Evolutionary conservation across 2,113 vertebrate genomes (phyloP).

Genomic region (Chloebia gouldiae): DNA sequence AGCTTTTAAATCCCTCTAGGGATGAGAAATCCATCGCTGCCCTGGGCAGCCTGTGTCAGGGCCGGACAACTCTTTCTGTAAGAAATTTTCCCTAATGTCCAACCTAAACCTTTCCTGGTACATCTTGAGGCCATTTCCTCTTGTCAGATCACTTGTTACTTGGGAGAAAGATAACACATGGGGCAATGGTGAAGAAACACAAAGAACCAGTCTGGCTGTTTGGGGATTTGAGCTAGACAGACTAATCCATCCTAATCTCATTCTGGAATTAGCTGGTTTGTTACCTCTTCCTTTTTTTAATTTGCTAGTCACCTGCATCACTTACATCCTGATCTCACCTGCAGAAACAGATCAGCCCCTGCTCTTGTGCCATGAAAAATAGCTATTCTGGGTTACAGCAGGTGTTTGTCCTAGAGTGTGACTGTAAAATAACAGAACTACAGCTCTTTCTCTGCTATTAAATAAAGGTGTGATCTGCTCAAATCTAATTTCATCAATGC

Average conservation of each 20-base stretch:
- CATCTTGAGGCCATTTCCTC: background rate
- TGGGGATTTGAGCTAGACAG: background rate
- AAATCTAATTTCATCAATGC: background rate
- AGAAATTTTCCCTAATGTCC: background rate
- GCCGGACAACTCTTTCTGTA: background rate
- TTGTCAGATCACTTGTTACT: background rate
- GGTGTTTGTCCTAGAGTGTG: background rate
- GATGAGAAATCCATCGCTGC: background rate
- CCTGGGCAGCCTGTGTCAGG: background rate
- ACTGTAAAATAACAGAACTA: background rate
- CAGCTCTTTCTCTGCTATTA: background rate
- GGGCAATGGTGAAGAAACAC: background rate
- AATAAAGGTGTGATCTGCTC: background rate
- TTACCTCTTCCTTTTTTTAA: constrained; percentile 29
- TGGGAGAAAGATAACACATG: background rate
- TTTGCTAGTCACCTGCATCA: background rate
- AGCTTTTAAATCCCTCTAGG: background rate
- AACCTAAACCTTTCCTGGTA: background rate
- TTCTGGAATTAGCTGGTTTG: background rate
- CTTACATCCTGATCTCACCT: background rate
- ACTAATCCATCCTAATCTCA: constrained; percentile 32
- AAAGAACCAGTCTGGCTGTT: background rate
- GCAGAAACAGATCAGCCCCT: background rate
- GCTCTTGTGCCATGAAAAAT: background rate
- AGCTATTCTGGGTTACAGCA: background rate